Evolutionary conservation across 2,797 vertebrate species (phyloP).

Genomic region (Myiothlypis coronata): DNA sequence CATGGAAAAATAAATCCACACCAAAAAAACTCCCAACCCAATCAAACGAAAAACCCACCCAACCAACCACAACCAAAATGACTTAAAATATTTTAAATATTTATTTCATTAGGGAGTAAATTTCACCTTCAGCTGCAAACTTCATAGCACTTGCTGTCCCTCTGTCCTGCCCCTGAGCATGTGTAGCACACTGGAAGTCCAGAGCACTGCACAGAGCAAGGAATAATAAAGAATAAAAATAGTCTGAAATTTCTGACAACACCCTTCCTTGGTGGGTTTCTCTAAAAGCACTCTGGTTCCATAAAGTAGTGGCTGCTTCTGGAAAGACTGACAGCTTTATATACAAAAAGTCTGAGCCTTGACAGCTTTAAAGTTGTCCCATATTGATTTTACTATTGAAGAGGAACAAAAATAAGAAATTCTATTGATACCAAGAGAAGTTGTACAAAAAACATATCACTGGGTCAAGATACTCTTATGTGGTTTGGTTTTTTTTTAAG

Average conservation of each 20-base stretch:
- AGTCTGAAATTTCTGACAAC: neutral
- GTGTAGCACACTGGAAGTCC: neutral
- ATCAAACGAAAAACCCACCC: neutral
- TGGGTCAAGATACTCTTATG: neutral
- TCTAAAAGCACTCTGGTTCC: neutral
- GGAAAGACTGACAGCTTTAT: neutral
- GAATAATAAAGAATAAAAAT: neutral
- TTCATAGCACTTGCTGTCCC: neutral
- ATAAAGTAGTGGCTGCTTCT: neutral
- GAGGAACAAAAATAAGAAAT: neutral
- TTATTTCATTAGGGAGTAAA: neutral
- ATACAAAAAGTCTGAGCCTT: neutral
- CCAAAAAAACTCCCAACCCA: fast-evolving
- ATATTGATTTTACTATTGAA: neutral
- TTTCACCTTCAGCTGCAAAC: neutral
- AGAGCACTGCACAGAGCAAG: neutral
- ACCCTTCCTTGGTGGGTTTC: neutral
- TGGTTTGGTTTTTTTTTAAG: neutral
- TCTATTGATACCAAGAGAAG: neutral
- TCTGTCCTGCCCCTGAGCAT: neutral
- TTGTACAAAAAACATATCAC: neutral
- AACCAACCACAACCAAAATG: neutral
- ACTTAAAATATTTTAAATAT: neutral
- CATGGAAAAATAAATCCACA: neutral
- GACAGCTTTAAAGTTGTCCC: neutral